These are phyloP conservation scores for Sipha flava DNA, from an alignment of 1,140 invertebrate genomes.

Conservation along the genomic window DNA sequence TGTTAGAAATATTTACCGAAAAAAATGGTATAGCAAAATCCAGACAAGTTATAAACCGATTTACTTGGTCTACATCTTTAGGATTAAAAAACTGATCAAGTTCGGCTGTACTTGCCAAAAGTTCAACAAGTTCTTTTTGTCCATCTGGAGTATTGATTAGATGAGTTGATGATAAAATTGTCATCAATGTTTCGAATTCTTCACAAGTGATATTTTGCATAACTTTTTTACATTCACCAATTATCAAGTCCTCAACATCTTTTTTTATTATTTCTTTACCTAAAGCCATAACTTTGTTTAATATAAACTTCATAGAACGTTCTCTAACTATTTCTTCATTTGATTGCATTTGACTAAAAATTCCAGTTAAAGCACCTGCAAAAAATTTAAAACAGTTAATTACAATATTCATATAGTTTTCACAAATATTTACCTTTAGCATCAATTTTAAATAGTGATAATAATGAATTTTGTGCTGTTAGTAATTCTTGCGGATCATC, in stretches of 20 bases:
- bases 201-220: conserved; percentile 80
- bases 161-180: conserved; percentile 68
- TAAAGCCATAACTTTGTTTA: conserved; percentile 69
- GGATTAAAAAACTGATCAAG: conserved; percentile 66
- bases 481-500: conserved; percentile 72
- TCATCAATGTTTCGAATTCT: conserved; percentile 85
- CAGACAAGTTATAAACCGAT: conserved; percentile 74
- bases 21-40: conserved; percentile 77
- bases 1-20: conserved; percentile 62
- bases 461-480: conserved; percentile 64
- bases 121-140: conserved; percentile 75
- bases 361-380: conserved; percentile 63
- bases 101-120: conserved; percentile 74
- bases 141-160: conserved; percentile 70
- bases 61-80: conserved; percentile 58
- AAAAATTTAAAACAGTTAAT: conserved; percentile 35
- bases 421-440: conserved; percentile 48
- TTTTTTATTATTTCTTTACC: conserved; percentile 69
- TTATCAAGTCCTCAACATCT: conserved; percentile 77
- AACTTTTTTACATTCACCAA: conserved; percentile 80
- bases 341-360: conserved; percentile 78
- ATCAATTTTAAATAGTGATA: conserved; percentile 55
- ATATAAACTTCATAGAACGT: conserved; percentile 79
- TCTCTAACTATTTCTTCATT: conserved; percentile 72
- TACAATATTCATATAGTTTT: background rate